Conservation (phyloP, 2,113 vertebrate genomes). For the Mormoops blainvillei region DNA sequence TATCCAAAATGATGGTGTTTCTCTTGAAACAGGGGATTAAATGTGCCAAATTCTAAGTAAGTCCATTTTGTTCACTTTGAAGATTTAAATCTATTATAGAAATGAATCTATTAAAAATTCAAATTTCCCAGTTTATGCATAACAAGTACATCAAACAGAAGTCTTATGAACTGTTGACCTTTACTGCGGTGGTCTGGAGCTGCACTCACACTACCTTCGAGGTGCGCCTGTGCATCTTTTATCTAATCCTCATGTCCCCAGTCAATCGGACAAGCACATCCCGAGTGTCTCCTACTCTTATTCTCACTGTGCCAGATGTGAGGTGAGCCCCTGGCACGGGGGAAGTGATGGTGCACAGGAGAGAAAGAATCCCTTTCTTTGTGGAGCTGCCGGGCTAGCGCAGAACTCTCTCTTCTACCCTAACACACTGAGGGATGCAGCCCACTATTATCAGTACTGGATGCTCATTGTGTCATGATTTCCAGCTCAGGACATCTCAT, state of each 20-base stretch:
- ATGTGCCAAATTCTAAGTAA: background rate
- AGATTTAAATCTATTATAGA: background rate
- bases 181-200: background rate
- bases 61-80: background rate
- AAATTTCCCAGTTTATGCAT: background rate
- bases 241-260: background rate
- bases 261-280: background rate
- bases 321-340: no score
- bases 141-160: background rate
- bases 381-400: background rate
- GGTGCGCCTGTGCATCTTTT: background rate
- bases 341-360: background rate
- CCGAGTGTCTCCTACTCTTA: background rate
- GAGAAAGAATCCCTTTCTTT: background rate
- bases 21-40: background rate
- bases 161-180: background rate
- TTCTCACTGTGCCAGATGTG: background rate
- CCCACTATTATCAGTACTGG: background rate
- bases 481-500: background rate
- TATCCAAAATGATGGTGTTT: background rate
- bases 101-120: conserved; percentile 1
- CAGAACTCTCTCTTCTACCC: background rate
- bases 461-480: background rate
- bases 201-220: background rate
- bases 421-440: background rate